Evolutionary conservation across 2,888 invertebrate genomes (phyloP), one percentile per base, ranked within the genome.

Genomic region (Leptinotarsa tumamoca): DNA sequence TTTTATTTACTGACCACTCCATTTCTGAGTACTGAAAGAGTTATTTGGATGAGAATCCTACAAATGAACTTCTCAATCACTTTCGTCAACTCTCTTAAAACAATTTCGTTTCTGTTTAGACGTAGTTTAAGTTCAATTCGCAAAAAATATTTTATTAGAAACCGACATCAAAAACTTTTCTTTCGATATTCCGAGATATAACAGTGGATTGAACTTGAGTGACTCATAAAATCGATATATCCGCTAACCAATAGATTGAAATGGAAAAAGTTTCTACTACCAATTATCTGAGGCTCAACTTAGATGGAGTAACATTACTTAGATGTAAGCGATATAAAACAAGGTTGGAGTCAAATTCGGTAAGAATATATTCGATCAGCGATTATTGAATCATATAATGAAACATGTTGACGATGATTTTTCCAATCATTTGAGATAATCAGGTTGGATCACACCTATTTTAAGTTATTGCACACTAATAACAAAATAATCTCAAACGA

Each of bases 281-380:
- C 58, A 58, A 58, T 58, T 58, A 58, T 58, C 58, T 58, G 56
- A n/a, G 18, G 18, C 18, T n/a, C 18, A 56, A 21, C 56, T 56
- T 15, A 52, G 52, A 52, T 52, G 52, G 17, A 52, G 52, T 43
- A 17, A 4, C 4, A 52, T 52, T 15, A 52, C 18, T 5, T 54
- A 2, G 58, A 52, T 52, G n/a, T 17, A 52, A n/a, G 15, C 52
- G 52, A n/a, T 52, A 52, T 52, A 1, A 17, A 52, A 52, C 15
- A 14, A 4, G 18, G 56, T 21, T 56, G 3, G 13, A 21, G 56
- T 56, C 2, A 14, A 56, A 18, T 56, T 18, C 5, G 56, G 33
- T 33, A 33, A 33, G 33, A 33, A 33, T 33, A 33, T 10, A 33
- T 33, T 33, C 33, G 10, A 33, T 33, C 2, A 33, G 33, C 33